phyloP scores from a whole-genome alignment of 2,888 invertebrate genomes.

The Sesia apiformis region DNA sequence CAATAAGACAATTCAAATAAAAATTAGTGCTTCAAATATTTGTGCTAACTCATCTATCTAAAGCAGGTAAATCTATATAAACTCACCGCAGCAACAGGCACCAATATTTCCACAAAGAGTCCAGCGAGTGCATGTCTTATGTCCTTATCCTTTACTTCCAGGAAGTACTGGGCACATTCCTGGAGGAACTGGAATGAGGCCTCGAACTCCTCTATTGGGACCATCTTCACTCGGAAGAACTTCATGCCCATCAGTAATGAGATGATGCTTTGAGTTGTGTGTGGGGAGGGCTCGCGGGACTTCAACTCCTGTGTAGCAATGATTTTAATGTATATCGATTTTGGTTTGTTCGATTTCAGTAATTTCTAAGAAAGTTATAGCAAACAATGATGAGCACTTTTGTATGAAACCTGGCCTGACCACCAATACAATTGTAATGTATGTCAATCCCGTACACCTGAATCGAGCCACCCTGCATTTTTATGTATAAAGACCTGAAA shows the following conservation, averaged over 20 bases:
- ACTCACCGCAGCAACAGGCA: slow-evolving; percentile 97
- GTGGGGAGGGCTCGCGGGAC: slow-evolving; percentile 90
- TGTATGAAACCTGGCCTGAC: too few species aligned
- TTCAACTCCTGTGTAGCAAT: slow-evolving; percentile 61
- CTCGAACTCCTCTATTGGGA: slow-evolving; percentile 99
- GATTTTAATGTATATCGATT: too few species aligned
- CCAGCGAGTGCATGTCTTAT: slow-evolving; percentile 98
- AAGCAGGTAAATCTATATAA: neutral
- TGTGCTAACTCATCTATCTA: neutral
- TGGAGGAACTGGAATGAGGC: slow-evolving; percentile 99
- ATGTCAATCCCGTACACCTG: too few species aligned
- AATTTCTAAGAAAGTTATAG: neutral
- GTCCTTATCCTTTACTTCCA: slow-evolving; percentile 98
- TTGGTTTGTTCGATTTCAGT: too few species aligned
- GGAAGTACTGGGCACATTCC: slow-evolving; percentile 97
- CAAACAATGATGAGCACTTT: neutral
- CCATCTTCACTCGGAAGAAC: slow-evolving; percentile 96
- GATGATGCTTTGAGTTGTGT: slow-evolving; percentile 95
- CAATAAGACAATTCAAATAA: too few species aligned
- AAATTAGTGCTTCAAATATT: neutral
- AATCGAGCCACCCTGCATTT: too few species aligned
- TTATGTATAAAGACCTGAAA: too few species aligned
- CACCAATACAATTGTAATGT: too few species aligned
- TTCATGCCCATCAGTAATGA: slow-evolving; percentile 99
- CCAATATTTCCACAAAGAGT: slow-evolving; percentile 97